Evolutionary conservation across 2,113 vertebrate genomes (phyloP).

Genomic region (Nannobrachium achirus): DNA sequence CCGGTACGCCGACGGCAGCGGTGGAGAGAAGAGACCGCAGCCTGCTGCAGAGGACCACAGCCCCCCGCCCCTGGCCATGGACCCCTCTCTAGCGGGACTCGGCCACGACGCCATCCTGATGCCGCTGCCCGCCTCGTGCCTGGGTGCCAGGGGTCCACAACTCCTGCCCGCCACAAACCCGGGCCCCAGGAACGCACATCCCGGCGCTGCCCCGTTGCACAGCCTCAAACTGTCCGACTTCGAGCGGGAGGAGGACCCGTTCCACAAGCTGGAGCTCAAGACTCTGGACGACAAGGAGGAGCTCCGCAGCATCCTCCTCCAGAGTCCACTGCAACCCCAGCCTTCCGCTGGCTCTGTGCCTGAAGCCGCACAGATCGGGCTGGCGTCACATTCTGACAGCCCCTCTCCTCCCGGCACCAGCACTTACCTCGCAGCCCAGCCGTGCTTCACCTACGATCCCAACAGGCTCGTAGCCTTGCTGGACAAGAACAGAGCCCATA

Average conservation of each 20-base stretch:
- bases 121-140: conserved; percentile 80
- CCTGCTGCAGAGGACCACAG: conserved; percentile 74
- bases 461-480: conserved; percentile 91
- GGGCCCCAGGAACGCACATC: conserved; percentile 79
- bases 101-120: conserved; percentile 94
- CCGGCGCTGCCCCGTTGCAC: conserved; percentile 85
- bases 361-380: conserved; percentile 60
- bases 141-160: too few species aligned
- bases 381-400: conserved; percentile 68
- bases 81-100: conserved; percentile 90
- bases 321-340: conserved; percentile 77
- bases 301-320: conserved; percentile 88
- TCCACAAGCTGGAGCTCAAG: conserved; percentile 97
- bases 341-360: conserved; percentile 56
- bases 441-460: conserved; percentile 86
- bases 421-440: conserved; percentile 65
- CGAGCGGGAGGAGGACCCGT: conserved; percentile 96
- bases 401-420: conserved; percentile 69
- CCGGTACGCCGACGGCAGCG: conserved; percentile 58
- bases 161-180: conserved; percentile 77
- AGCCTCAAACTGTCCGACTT: conserved; percentile 95
- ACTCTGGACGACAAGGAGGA: conserved; percentile 95
- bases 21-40: conserved; percentile 56
- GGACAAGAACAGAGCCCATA: conserved; percentile 81
- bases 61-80: conserved; percentile 86